phyloP scores from a whole-genome alignment of 2,113 vertebrate genomes.

The Todiramphus chloris region DNA sequence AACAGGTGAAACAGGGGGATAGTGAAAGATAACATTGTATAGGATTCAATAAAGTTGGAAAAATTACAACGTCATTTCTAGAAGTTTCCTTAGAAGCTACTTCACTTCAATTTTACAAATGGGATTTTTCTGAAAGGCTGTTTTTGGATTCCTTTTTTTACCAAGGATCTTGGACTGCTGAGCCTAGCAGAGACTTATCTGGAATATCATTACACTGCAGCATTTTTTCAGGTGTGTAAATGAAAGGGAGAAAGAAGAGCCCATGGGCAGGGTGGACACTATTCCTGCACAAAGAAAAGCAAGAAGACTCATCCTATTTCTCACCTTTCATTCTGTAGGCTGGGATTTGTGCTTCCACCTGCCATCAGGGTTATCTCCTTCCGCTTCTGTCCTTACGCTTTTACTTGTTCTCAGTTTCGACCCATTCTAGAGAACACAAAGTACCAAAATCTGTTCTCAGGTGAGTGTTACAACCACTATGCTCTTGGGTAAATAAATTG shows the following conservation, averaged over 20 bases:
- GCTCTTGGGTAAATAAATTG: background rate
- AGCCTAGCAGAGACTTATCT: background rate
- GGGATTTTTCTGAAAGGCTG: background rate
- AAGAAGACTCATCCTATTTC: background rate
- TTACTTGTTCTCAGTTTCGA: background rate
- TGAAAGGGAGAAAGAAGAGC: background rate
- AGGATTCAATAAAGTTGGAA: background rate
- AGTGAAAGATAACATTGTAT: background rate
- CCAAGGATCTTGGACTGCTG: background rate
- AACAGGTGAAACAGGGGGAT: background rate
- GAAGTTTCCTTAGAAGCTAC: background rate
- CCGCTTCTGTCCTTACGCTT: background rate
- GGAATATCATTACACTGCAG: background rate
- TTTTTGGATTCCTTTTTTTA: background rate
- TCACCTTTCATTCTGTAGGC: background rate
- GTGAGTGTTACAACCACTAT: background rate
- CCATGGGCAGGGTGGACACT: background rate
- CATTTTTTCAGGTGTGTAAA: background rate
- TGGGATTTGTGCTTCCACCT: background rate
- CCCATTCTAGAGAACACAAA: background rate
- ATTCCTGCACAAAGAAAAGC: background rate
- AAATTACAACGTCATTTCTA: background rate
- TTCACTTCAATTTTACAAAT: background rate
- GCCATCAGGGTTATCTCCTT: background rate
- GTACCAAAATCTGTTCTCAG: background rate